phyloP scores from a whole-genome alignment of 2,113 vertebrate species.

The Parotia lawesii region DNA sequence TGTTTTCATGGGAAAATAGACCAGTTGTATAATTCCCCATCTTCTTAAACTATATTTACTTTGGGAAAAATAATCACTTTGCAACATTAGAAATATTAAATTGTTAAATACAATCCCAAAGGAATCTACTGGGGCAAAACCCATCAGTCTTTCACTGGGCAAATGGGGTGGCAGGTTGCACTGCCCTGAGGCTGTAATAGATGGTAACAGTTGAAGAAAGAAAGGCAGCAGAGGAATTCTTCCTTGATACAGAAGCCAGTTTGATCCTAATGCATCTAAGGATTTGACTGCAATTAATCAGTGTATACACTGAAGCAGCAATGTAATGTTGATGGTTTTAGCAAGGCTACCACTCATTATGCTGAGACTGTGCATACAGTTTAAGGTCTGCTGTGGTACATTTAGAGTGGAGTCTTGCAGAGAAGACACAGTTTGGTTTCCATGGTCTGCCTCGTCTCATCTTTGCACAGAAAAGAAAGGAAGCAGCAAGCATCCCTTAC shows the following conservation, averaged over 20 bases:
- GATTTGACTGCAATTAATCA: slow-evolving; percentile 9
- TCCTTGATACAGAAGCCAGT: neutral
- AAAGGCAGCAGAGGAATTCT: neutral
- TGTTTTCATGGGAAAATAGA: neutral
- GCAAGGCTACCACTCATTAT: neutral
- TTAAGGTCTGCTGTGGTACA: neutral
- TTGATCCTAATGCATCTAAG: neutral
- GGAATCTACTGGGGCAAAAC: neutral
- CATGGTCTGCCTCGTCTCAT: neutral
- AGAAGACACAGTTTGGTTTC: neutral
- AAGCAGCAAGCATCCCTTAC: neutral
- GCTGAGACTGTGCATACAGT: neutral
- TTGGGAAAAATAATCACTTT: neutral
- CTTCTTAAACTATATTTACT: neutral
- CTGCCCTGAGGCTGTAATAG: neutral
- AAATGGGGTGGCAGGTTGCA: neutral
- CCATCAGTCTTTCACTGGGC: neutral
- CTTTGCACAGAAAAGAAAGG: neutral
- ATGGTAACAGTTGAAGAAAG: neutral
- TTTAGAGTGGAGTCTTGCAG: neutral
- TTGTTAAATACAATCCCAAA: neutral
- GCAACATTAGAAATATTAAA: neutral
- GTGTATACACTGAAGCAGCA: neutral
- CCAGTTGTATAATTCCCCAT: neutral
- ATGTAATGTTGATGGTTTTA: neutral